Evolutionary conservation across 2,888 invertebrate species (phyloP).

Genomic region (Tipula helvola): DNA sequence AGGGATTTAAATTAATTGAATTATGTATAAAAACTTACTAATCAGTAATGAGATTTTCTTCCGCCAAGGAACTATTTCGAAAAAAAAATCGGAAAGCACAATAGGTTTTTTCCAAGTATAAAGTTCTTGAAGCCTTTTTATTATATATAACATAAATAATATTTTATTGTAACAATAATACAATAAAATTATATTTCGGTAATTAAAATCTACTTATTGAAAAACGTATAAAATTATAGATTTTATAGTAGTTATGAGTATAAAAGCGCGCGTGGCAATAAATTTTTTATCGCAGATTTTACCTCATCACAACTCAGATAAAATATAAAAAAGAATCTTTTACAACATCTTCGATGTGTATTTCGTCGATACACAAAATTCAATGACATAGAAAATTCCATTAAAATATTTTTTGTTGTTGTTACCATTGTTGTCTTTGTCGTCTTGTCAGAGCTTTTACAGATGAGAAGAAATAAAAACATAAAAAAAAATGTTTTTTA

Average conservation of each 20-base stretch:
- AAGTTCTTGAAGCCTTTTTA: neutral
- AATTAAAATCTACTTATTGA: neutral
- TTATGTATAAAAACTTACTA: neutral
- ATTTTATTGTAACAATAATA: no score
- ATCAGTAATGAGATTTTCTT: neutral
- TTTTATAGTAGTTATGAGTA: neutral
- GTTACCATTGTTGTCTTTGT: neutral
- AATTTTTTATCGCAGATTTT: neutral
- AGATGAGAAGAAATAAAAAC: neutral
- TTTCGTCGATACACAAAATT: neutral
- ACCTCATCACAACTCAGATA: neutral
- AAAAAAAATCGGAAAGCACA: neutral
- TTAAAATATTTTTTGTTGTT: neutral
- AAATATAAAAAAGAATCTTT: neutral
- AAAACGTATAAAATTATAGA: neutral
- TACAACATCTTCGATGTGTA: neutral
- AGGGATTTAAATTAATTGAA: neutral
- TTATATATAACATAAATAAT: neutral
- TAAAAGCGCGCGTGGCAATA: neutral
- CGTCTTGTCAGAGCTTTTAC: neutral
- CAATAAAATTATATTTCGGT: neutral
- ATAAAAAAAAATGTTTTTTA: neutral
- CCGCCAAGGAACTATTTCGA: neutral
- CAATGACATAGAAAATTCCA: neutral
- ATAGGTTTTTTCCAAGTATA: neutral